Evolutionary conservation across 2,797 vertebrate species (phyloP).

Genomic region (Esox masquinongy): DNA sequence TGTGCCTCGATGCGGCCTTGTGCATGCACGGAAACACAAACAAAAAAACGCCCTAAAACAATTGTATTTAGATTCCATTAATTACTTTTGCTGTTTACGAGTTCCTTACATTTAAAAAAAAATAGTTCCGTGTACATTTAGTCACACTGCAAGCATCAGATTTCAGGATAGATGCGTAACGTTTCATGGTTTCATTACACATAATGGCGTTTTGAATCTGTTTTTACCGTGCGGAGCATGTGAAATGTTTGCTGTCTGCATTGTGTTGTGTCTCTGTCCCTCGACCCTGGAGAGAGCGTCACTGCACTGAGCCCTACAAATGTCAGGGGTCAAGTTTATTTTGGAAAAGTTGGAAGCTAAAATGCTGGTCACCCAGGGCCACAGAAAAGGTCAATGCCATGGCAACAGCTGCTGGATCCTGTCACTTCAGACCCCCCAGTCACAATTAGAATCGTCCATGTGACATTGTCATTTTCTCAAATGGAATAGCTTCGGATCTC

Average conservation of each 20-base stretch:
- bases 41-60: no score
- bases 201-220: no score
- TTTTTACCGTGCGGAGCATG: neutral
- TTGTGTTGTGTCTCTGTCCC: constrained; percentile 42
- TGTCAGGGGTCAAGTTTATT: constrained; percentile 36
- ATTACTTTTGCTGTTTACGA: no score
- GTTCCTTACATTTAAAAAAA: no score
- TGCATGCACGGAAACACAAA: no score
- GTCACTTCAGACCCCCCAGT: constrained; percentile 38
- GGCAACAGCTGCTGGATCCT: constrained; percentile 67
- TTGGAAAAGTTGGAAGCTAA: constrained; percentile 62
- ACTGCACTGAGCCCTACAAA: constrained; percentile 56
- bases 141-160: no score
- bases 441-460: constrained; percentile 2
- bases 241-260: neutral
- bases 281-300: constrained; percentile 45
- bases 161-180: no score
- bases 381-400: constrained; percentile 69
- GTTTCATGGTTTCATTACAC: no score
- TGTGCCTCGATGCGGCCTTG: no score
- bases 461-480: constrained; percentile 1
- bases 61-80: no score
- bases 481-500: no score
- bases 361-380: constrained; percentile 69
- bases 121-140: no score